Evolutionary conservation across 2,113 vertebrate species (phyloP), one percentile per base, ranked within the genome.

Genomic region (Tachysurus fulvidraco): DNA sequence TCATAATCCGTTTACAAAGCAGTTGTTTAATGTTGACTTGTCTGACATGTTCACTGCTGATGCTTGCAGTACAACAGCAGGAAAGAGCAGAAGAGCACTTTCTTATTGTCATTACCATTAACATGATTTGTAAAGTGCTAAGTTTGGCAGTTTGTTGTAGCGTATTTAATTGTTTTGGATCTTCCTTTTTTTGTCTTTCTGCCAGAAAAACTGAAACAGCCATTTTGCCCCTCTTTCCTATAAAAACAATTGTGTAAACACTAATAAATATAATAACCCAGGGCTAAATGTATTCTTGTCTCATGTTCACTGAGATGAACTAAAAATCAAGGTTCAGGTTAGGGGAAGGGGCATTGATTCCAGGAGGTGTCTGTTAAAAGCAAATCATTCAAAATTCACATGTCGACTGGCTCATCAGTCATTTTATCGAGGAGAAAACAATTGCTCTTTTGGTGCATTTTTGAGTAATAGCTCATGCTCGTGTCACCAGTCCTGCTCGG

Each of bases 11-110:
- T 79, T 79, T 79, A 78, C 14, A 78, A 54, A 78, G 50, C 14
- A 79, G 77, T 36, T 79, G 77, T 30, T 17, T 30, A 57, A 79
- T 57, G 50, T 79, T 79, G n/a, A 57, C 54, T 55, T 36, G n/a
- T 1, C 77, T 57, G 50, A 79, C 77, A 19, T 36, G 21, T 79
- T 79, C 17, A 30, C 50, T 28, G 9, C 50, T 78, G 46, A 54
- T 54, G 8, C 52, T 55, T 1, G 0, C n/a, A 54, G 50, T 6
- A 30, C 23, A 55, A 30, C 23, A 55, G 50, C 23, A 76, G 46
- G 5, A 4, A 23, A n/a, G 73, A 14, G 4, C 73, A 77, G 46
- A 11, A 52, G 13, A 77, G 74, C 76, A 30, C 50, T 55, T 78
- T 78, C 50, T 28, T 30, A 28, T 78, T 28, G 12, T 54, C 50